Percentiles rank a stretch among this genome's conserved stretches.
Conservation (phyloP, 2,888 invertebrate species). For the Dryocosmus kuriphilus region DNA sequence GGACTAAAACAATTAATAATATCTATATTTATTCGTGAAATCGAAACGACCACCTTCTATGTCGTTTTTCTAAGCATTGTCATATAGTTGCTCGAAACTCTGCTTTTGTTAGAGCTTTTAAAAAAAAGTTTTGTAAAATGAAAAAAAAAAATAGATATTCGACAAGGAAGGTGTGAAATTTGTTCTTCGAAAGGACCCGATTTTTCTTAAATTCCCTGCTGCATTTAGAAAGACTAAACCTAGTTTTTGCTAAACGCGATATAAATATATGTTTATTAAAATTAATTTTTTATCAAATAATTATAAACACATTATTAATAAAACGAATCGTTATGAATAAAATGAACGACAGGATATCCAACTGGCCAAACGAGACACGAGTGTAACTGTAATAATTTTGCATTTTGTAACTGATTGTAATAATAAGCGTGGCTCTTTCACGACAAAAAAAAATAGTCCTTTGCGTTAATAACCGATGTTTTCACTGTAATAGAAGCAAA, state of each 20-base stretch:
- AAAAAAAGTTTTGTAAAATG: background rate
- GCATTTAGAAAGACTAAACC: constrained; percentile 54
- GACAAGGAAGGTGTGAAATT: constrained; percentile 24
- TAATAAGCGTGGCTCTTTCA: constrained; percentile 21
- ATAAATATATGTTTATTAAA: constrained; percentile 11
- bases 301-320: constrained; percentile 30
- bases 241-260: constrained; percentile 35
- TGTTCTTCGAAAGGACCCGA: constrained; percentile 1
- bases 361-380: constrained; percentile 33
- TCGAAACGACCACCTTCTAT: constrained; percentile 44
- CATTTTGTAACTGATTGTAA: constrained; percentile 28
- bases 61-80: background rate
- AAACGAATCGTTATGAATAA: background rate
- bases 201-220: constrained; percentile 45
- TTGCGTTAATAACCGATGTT: constrained; percentile 35
- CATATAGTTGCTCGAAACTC: background rate
- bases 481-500: constrained; percentile 3
- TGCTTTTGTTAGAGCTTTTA: constrained; percentile 12
- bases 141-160: constrained; percentile 13
- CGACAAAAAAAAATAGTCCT: constrained; percentile 25
- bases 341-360: constrained; percentile 10
- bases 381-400: constrained; percentile 10
- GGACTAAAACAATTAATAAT: background rate
- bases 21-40: constrained; percentile 41
- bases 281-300: constrained; percentile 27